Evolutionary conservation across 2,888 invertebrate genomes (phyloP).

Genomic region (Philonicus albiceps): DNA sequence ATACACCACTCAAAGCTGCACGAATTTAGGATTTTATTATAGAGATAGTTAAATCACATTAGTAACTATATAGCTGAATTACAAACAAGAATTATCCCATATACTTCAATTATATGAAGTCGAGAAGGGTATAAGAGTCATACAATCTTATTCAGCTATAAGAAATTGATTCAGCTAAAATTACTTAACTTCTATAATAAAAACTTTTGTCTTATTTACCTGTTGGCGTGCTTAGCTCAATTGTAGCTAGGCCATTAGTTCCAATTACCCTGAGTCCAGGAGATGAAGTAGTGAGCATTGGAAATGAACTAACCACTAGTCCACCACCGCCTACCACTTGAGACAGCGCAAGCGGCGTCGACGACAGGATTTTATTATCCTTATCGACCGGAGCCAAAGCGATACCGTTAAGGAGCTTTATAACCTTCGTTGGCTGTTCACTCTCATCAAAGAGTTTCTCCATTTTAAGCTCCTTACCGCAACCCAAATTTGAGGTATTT

Average conservation of each 20-base stretch:
- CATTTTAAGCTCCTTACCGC: slow-evolving; percentile 42
- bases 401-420: slow-evolving; percentile 55
- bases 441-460: slow-evolving; percentile 51
- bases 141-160: neutral
- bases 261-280: slow-evolving; percentile 52
- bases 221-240: slow-evolving; percentile 51
- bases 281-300: slow-evolving; percentile 48
- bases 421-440: slow-evolving; percentile 57
- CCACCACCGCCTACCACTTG: slow-evolving; percentile 60
- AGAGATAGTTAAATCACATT: neutral
- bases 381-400: slow-evolving; percentile 52
- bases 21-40: neutral
- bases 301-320: slow-evolving; percentile 64
- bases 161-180: neutral
- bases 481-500: neutral
- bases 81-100: neutral
- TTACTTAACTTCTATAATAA: neutral
- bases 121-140: neutral
- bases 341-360: slow-evolving; percentile 51
- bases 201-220: neutral
- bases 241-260: slow-evolving; percentile 53
- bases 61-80: neutral
- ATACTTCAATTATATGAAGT: neutral
- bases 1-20: neutral
- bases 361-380: slow-evolving; percentile 51